Percentiles rank a stretch among this genome's conserved stretches.
These are phyloP conservation scores for Tupaia chinensis DNA, from an alignment of 2,113 vertebrate genomes.

Conservation along the genomic window DNA sequence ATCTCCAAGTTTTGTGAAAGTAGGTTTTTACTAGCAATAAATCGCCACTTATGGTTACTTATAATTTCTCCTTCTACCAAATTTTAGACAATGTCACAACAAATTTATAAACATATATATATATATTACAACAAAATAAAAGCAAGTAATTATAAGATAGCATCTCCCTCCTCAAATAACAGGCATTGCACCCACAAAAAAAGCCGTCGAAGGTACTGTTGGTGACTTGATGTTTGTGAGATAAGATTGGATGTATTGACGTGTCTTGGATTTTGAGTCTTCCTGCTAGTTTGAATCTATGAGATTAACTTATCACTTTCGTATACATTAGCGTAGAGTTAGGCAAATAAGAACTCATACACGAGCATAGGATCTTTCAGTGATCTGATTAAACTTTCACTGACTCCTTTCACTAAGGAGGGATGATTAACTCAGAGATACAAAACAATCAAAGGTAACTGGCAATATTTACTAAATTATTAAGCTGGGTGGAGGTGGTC, in stretches of 20 bases:
- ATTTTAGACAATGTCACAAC: slow-evolving; percentile 10
- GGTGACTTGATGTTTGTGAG: background rate
- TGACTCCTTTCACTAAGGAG: background rate
- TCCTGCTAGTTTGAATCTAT: background rate
- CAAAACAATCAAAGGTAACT: background rate
- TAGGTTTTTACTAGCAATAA: background rate
- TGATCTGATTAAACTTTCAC: background rate
- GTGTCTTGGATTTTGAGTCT: background rate
- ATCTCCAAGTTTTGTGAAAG: slow-evolving; percentile 11
- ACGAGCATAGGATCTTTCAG: background rate
- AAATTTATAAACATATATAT: background rate
- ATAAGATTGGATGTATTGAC: background rate
- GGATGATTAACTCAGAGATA: background rate
- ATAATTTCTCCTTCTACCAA: background rate
- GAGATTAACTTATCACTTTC: background rate
- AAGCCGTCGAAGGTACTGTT: slow-evolving; percentile 5
- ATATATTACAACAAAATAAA: slow-evolving; percentile 32
- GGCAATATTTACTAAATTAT: background rate
- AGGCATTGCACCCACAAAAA: background rate
- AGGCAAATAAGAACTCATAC: background rate
- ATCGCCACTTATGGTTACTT: background rate
- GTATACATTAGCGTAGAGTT: background rate
- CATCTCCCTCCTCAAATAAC: background rate
- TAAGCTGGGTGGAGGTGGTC: background rate
- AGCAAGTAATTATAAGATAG: background rate